Evolutionary conservation across 2,113 vertebrate genomes (phyloP).

Genomic region (Eclectus roratus): DNA sequence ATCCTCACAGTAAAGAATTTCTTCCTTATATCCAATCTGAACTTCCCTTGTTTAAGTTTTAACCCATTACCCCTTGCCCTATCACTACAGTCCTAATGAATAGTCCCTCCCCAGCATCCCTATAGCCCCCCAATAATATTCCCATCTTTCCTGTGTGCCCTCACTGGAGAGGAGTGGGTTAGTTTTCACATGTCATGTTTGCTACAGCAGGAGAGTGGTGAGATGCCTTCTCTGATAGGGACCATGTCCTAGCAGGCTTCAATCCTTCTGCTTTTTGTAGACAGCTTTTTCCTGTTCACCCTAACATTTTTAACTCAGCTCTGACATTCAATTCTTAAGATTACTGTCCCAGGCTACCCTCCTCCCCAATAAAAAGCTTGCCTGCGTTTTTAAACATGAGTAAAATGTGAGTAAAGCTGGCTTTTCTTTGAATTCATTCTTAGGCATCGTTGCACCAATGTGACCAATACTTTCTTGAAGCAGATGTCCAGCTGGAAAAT

Average conservation of each 20-base stretch:
- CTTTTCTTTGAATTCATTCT: background rate
- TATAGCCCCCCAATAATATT: no score
- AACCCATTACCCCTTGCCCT: no score
- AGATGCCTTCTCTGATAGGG: background rate
- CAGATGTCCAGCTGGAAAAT: constrained; percentile 30
- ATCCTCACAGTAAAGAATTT: no score
- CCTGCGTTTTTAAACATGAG: background rate
- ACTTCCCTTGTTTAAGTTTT: no score
- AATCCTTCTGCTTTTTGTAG: background rate
- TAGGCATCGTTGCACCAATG: background rate
- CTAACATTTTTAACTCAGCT: background rate
- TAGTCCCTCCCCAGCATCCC: no score
- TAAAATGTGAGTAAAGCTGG: background rate
- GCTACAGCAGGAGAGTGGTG: background rate
- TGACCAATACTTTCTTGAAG: background rate
- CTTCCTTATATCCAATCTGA: no score
- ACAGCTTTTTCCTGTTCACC: background rate
- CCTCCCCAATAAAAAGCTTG: background rate
- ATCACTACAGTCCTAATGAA: no score
- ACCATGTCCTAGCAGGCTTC: background rate
- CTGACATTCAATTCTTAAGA: background rate
- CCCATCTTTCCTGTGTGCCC: background rate
- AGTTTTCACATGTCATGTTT: background rate
- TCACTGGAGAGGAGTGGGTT: background rate
- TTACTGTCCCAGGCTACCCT: background rate